Evolutionary conservation across 1,140 invertebrate genomes (phyloP).

Genomic region (Lucilia sericata): DNA sequence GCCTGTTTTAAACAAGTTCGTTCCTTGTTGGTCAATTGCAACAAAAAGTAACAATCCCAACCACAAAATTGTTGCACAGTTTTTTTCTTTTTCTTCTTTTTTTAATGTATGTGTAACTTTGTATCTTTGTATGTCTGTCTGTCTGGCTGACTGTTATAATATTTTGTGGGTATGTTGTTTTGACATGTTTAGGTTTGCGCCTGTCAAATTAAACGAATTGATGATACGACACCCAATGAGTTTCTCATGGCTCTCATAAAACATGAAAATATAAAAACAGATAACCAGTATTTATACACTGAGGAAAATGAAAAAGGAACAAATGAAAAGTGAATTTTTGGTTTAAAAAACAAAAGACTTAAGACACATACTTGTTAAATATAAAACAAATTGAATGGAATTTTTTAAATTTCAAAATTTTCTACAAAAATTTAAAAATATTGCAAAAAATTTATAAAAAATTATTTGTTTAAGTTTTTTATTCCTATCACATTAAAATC

Average conservation of each 20-base stretch:
- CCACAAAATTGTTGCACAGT: not conserved
- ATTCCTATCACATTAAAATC: too few relatives aligned
- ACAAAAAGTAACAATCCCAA: not conserved
- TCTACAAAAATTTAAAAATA: too few relatives aligned
- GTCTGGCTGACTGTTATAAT: not conserved
- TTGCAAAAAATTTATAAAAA: too few relatives aligned
- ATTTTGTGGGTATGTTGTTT: constrained; percentile 55
- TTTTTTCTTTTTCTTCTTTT: not conserved
- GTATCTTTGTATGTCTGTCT: not conserved
- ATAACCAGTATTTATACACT: not conserved
- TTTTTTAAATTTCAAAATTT: too few relatives aligned
- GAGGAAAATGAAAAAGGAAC: not conserved
- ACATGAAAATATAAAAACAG: not conserved
- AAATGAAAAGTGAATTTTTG: too few relatives aligned
- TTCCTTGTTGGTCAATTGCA: too few relatives aligned
- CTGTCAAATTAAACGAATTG: constrained; percentile 69
- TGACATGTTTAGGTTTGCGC: constrained; percentile 69
- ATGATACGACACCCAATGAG: constrained; percentile 69
- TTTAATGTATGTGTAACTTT: not conserved
- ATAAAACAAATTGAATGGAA: too few relatives aligned
- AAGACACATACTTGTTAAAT: too few relatives aligned
- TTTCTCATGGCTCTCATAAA: constrained; percentile 59
- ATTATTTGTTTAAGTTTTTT: too few relatives aligned
- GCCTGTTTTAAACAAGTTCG: constrained; percentile 12
- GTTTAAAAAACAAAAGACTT: too few relatives aligned